A percentile compares a stretch with the other conserved stretches of the same genome.
Conservation (phyloP, 1,140 invertebrate species). For the Drosophila lini region DNA sequence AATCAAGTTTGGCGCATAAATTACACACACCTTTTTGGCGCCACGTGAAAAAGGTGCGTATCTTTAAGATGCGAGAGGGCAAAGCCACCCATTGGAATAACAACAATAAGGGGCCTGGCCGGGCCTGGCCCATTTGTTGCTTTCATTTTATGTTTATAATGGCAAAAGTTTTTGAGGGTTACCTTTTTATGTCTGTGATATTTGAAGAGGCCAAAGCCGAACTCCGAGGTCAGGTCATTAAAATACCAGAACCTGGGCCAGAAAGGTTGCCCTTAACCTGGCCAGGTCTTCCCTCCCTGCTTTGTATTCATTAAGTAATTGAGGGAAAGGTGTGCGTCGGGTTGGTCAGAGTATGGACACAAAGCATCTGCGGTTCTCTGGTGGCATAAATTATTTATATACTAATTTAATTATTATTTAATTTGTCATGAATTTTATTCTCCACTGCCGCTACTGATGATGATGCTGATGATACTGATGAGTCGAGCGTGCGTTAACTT, state of each 20-base stretch:
- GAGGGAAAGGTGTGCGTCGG: conserved; percentile 37
- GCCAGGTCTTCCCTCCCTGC: conserved; percentile 2
- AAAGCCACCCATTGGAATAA: conserved; percentile 24
- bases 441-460: neutral
- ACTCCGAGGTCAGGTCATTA: conserved; percentile 48
- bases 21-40: conserved; percentile 48
- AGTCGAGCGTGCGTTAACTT: conserved; percentile 39
- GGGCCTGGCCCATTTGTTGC: conserved; percentile 43
- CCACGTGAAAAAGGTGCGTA: conserved; percentile 24
- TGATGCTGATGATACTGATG: conserved; percentile 19
- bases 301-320: conserved; percentile 78
- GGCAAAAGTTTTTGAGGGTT: conserved; percentile 69
- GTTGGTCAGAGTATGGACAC: conserved; percentile 17
- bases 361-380: conserved; percentile 35
- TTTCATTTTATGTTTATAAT: conserved; percentile 72
- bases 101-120: conserved; percentile 29
- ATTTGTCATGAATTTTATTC: conserved; percentile 47
- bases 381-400: conserved; percentile 72
- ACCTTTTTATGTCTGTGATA: conserved; percentile 53
- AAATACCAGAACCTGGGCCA: conserved; percentile 38
- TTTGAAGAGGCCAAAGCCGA: conserved; percentile 37
- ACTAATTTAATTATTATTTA: conserved; percentile 79
- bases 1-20: conserved; percentile 75
- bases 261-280: conserved; percentile 30
- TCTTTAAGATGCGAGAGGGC: conserved; percentile 19